These are phyloP conservation scores for Atta cephalotes DNA, from an alignment of 1,140 invertebrate species.

Conservation along the genomic window DNA sequence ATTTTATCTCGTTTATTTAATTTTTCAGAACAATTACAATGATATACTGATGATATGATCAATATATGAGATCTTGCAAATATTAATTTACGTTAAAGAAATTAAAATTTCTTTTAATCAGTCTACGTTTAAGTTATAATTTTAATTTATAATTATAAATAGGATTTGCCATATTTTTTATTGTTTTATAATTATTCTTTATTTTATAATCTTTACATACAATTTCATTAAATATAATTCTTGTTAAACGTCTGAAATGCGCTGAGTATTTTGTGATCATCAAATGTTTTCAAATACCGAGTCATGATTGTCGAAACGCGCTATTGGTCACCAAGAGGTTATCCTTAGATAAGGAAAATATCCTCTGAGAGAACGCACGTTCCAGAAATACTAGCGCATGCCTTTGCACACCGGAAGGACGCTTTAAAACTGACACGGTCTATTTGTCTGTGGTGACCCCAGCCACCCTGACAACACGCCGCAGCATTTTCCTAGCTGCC, in stretches of 20 bases:
- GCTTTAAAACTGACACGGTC: constrained; percentile 70
- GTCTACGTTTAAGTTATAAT: background rate
- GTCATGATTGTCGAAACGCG: background rate
- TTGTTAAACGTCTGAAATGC: background rate
- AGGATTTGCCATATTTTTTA: background rate
- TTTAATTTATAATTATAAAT: constrained; percentile 5
- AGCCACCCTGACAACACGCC: constrained; percentile 54
- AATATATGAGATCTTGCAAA: background rate
- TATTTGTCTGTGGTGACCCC: constrained; percentile 64
- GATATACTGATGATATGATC: background rate
- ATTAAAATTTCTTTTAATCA: background rate
- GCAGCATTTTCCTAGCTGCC: constrained; percentile 22
- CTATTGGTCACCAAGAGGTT: background rate
- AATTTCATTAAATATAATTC: background rate
- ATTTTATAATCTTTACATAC: background rate
- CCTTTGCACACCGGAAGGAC: constrained; percentile 44
- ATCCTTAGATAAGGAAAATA: background rate
- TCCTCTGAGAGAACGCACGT: constrained; percentile 11
- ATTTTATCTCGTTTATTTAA: constrained; percentile 6
- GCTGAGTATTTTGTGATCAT: background rate
- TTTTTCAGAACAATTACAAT: background rate
- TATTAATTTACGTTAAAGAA: background rate
- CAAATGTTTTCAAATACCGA: constrained; percentile 6
- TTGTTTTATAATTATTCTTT: background rate
- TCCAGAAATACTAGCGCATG: constrained; percentile 30